Evolutionary conservation across 2,113 vertebrate genomes (phyloP).

Genomic region (Cyprinodon variegatus): DNA sequence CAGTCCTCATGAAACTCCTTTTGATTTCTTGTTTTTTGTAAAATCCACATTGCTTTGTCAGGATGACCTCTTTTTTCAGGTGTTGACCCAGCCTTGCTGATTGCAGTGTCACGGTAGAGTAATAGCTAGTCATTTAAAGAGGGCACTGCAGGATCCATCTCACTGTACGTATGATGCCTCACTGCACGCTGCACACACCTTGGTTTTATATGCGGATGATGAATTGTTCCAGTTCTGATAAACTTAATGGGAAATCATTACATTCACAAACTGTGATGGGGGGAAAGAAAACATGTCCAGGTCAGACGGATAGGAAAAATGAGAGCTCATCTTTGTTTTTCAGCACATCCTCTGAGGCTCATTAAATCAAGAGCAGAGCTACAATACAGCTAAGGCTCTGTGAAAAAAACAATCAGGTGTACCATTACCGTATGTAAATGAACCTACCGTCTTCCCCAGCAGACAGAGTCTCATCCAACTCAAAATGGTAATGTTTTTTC

Average conservation of each 20-base stretch:
- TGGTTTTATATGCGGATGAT: conserved; percentile 36
- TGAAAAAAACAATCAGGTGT: conserved; percentile 41
- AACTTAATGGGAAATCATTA: conserved; percentile 47
- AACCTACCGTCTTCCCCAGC: conserved; percentile 19
- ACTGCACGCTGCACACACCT: conserved; percentile 22
- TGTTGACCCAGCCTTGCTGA: conserved; percentile 50
- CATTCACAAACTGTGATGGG: not conserved
- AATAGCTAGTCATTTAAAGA: conserved; percentile 67
- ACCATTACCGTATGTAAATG: conserved; percentile 58
- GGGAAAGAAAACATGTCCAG: not conserved
- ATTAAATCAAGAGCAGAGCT: conserved; percentile 47
- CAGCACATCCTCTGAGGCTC: conserved; percentile 24
- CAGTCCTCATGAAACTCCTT: conserved; percentile 7
- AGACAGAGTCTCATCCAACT: conserved; percentile 38
- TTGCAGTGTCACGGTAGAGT: conserved; percentile 66
- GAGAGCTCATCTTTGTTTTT: conserved; percentile 31
- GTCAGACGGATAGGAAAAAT: conserved; percentile 34
- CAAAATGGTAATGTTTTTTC: conserved; percentile 58
- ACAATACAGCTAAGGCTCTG: conserved; percentile 31
- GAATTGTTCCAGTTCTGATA: conserved; percentile 43
- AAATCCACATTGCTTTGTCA: conserved; percentile 5
- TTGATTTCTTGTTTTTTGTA: not conserved
- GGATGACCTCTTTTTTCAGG: conserved; percentile 8
- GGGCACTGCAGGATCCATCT: conserved; percentile 41
- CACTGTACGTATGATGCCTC: conserved; percentile 50